A percentile compares a stretch with the other conserved stretches of the same genome.
Evolutionary conservation across 2,888 invertebrate species (phyloP).

Genomic region (Rhopalosiphum nymphaeae): DNA sequence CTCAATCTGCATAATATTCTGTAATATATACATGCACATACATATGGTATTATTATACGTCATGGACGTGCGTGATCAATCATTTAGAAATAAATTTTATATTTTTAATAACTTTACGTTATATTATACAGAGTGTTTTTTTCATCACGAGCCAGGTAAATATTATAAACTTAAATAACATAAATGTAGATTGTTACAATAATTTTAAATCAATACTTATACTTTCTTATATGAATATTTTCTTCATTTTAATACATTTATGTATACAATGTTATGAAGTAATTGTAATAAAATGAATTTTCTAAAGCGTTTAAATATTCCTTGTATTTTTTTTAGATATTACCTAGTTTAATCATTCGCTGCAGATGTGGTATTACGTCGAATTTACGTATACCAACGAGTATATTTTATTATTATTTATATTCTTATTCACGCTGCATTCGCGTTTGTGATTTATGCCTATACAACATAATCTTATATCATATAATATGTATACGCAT

Average conservation of each 20-base stretch:
- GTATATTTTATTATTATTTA: not conserved
- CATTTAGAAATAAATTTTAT: constrained; percentile 8
- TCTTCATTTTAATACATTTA: no score
- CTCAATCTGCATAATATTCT: not conserved
- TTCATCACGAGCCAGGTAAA: not conserved
- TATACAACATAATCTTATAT: not conserved
- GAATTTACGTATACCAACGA: no score
- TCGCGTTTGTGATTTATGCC: not conserved
- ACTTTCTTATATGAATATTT: no score
- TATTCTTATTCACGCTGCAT: not conserved
- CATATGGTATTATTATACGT: not conserved
- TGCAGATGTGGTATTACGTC: no score
- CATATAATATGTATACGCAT: no score
- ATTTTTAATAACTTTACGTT: not conserved
- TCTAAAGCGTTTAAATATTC: not conserved
- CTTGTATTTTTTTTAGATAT: not conserved
- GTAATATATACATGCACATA: not conserved
- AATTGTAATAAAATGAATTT: no score
- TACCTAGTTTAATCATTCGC: no score
- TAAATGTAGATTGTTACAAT: not conserved
- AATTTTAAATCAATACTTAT: not conserved
- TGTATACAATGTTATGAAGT: no score
- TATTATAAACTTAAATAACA: not conserved
- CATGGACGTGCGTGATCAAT: not conserved
- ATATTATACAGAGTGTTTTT: not conserved